Conservation (phyloP, 1,140 invertebrate genomes). For the Carposina sasakii region DNA sequence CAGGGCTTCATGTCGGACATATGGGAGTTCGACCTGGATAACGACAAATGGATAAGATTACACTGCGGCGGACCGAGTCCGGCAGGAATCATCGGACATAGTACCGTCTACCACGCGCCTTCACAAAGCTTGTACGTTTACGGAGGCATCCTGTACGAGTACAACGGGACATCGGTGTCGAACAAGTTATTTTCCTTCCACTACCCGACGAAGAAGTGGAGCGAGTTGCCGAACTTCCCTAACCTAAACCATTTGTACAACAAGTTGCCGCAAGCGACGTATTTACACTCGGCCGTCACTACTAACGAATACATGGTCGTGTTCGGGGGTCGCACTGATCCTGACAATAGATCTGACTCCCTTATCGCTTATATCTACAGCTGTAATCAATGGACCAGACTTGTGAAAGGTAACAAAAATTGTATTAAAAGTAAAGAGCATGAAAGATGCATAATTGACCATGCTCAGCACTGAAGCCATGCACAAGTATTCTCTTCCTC, state of each 20-base stretch:
- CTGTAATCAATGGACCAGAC: conserved; percentile 91
- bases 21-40: conserved; percentile 87
- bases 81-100: conserved; percentile 91
- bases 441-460: no score
- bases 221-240: conserved; percentile 81
- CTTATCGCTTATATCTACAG: conserved; percentile 90
- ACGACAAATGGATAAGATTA: conserved; percentile 80
- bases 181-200: conserved; percentile 86
- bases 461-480: no score
- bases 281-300: conserved; percentile 91
- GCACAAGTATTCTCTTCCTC: no score
- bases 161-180: conserved; percentile 81
- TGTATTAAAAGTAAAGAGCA: background rate
- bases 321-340: conserved; percentile 86
- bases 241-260: conserved; percentile 73
- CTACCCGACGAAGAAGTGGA: conserved; percentile 84
- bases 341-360: conserved; percentile 79
- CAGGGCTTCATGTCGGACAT: conserved; percentile 82
- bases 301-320: conserved; percentile 93
- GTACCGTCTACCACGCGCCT: conserved; percentile 86
- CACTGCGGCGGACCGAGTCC: conserved; percentile 82
- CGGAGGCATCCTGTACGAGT: conserved; percentile 86
- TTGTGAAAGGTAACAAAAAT: conserved; percentile 67
- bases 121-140: conserved; percentile 92
- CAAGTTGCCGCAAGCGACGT: conserved; percentile 80